These are phyloP conservation scores for Apotomis turbidana DNA, from an alignment of 2,888 invertebrate genomes.

Conservation along the genomic window DNA sequence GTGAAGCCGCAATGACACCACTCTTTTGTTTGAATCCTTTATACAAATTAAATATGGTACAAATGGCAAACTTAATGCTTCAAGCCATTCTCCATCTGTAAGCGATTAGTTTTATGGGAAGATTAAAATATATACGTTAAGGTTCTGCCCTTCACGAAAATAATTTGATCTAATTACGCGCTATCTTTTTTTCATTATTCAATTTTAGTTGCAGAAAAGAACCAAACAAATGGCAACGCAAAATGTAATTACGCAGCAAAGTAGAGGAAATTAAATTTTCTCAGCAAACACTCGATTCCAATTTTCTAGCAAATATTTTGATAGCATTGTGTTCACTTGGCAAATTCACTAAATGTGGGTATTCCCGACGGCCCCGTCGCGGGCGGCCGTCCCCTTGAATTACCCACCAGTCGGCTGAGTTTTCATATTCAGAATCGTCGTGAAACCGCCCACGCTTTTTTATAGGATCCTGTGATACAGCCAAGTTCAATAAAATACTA, in stretches of 20 bases:
- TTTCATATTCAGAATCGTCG: constrained; percentile 4
- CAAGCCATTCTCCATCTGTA: too few relatives aligned
- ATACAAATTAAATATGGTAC: too few relatives aligned
- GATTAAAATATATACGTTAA: too few relatives aligned
- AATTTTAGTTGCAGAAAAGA: too few relatives aligned
- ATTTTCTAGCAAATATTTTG: neutral
- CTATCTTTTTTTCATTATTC: too few relatives aligned
- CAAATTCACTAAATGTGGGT: constrained; percentile 4
- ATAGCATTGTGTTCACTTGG: constrained; percentile 5
- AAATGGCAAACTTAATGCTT: too few relatives aligned
- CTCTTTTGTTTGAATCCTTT: too few relatives aligned
- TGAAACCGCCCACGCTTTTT: neutral
- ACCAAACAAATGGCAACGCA: too few relatives aligned
- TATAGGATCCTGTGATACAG: neutral
- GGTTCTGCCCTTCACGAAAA: too few relatives aligned
- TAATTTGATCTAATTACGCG: too few relatives aligned
- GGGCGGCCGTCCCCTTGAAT: neutral
- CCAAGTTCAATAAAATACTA: neutral
- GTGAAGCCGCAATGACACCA: too few relatives aligned
- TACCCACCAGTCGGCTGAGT: neutral
- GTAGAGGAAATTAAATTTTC: neutral
- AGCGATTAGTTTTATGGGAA: too few relatives aligned
- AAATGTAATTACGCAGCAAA: neutral
- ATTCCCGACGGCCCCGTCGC: neutral
- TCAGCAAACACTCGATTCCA: neutral